These are phyloP conservation scores for Pachyrhynchus sulphureomaculatus DNA, from an alignment of 1,140 invertebrate species.

Conservation along the genomic window DNA sequence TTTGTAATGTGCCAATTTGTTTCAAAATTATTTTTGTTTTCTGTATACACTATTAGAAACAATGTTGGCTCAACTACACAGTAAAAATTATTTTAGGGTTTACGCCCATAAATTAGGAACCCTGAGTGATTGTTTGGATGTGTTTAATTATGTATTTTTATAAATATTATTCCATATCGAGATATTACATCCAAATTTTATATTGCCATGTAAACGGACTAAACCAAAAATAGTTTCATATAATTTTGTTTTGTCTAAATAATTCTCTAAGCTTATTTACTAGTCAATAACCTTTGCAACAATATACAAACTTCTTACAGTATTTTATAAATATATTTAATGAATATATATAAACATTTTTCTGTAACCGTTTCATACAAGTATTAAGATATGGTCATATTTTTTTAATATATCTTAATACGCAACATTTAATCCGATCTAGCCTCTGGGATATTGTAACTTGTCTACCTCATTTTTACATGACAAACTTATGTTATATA, in stretches of 20 bases:
- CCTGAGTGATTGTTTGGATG: slow-evolving; percentile 17
- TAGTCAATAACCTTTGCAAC: slow-evolving; percentile 27
- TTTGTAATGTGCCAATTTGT: not conserved
- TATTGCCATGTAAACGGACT: slow-evolving; percentile 16
- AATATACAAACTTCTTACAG: slow-evolving; percentile 21
- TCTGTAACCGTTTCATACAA: not conserved
- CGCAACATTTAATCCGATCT: not conserved
- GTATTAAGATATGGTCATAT: not conserved
- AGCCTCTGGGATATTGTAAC: slow-evolving; percentile 24
- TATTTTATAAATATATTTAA: slow-evolving; percentile 19
- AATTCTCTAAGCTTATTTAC: slow-evolving; percentile 18
- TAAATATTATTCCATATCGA: not conserved
- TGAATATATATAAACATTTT: too few species aligned
- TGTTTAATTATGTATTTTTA: not conserved
- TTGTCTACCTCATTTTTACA: slow-evolving; percentile 35
- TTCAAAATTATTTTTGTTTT: not conserved
- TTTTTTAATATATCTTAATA: not conserved
- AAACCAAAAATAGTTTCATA: slow-evolving; percentile 8
- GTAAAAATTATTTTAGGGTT: slow-evolving; percentile 1
- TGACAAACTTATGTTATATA: slow-evolving; percentile 23
- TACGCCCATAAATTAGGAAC: slow-evolving; percentile 14
- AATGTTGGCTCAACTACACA: slow-evolving; percentile 9
- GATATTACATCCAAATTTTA: not conserved
- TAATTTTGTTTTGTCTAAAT: not conserved
- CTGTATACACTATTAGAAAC: not conserved